Percentiles rank a stretch among this genome's conserved stretches.
phyloP scores from a whole-genome alignment of 2,113 vertebrate genomes.

The Hucho hucho region DNA sequence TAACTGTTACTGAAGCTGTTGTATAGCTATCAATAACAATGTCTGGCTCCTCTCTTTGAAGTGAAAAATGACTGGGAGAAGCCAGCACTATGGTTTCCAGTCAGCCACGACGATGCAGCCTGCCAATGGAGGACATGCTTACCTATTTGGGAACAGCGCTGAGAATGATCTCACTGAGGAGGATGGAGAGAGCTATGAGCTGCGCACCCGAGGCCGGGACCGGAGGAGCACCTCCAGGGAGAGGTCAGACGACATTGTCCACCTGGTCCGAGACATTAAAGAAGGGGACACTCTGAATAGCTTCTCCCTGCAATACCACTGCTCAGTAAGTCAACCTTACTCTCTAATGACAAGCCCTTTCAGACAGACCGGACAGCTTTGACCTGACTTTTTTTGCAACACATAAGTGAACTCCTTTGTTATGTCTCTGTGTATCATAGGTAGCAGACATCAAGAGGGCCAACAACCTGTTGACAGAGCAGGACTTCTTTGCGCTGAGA shows the following conservation, averaged over 20 bases:
- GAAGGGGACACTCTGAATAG: conserved; percentile 94
- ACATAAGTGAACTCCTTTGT: no score
- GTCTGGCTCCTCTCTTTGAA: conserved; percentile 23
- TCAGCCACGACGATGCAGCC: conserved; percentile 70
- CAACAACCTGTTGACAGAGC: conserved; percentile 96
- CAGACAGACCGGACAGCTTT: no score
- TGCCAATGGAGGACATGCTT: conserved; percentile 69
- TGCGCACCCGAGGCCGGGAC: conserved; percentile 87
- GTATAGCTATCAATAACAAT: neutral
- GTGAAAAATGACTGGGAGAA: conserved; percentile 82
- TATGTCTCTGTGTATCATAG: conserved; percentile 58
- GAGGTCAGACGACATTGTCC: conserved; percentile 84
- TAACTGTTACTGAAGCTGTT: no score
- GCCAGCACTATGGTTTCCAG: conserved; percentile 77
- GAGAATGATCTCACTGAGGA: conserved; percentile 87
- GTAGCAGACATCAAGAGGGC: conserved; percentile 95
- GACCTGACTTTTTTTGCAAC: no score
- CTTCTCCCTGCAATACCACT: conserved; percentile 91
- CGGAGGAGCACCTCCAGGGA: conserved; percentile 85
- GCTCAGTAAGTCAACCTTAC: conserved; percentile 79
- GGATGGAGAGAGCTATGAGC: conserved; percentile 84
- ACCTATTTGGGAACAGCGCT: conserved; percentile 75
- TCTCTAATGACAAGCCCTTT: neutral
- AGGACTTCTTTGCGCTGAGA: conserved; percentile 95
- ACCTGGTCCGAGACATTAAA: conserved; percentile 84